Evolutionary conservation across 35 echinoderm and acorn worm species (phyloP).

Genomic region (Amphiura filiformis): DNA sequence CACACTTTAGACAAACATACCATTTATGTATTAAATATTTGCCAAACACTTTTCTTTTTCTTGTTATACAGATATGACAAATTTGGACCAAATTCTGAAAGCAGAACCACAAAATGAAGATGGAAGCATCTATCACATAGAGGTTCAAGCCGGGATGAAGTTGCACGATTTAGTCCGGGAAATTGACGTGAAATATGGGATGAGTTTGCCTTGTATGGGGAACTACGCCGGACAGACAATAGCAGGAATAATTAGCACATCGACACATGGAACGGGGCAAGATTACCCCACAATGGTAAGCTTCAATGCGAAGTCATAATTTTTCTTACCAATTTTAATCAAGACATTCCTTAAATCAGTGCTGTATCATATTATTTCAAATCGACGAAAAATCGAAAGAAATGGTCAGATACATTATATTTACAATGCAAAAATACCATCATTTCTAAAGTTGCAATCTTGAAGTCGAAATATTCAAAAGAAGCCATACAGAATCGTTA

Average conservation of each 20-base stretch:
- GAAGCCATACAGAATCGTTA: no score
- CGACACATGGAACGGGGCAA: constrained; percentile 80
- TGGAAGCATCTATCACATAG: constrained; percentile 62
- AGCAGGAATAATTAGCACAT: constrained; percentile 89
- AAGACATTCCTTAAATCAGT: not conserved
- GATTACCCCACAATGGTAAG: constrained; percentile 92
- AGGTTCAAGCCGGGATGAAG: constrained; percentile 86
- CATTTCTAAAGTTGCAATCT: no score
- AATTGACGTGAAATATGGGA: constrained; percentile 68
- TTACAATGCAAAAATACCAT: no score
- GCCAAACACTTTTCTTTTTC: not conserved
- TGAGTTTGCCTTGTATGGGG: constrained; percentile 87
- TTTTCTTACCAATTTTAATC: no score
- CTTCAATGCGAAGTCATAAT: no score
- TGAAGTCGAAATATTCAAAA: no score
- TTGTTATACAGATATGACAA: constrained; percentile 66
- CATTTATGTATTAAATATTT: no score
- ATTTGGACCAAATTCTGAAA: constrained; percentile 61
- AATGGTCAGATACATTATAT: no score
- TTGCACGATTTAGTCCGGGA: constrained; percentile 77
- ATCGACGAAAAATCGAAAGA: no score
- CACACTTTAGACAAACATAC: no score
- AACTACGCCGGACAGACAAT: constrained; percentile 91
- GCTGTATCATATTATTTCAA: no score
- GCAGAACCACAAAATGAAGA: constrained; percentile 54